A percentile compares a stretch with the other conserved stretches of the same genome.
Evolutionary conservation across 1,140 invertebrate species (phyloP).

Genomic region (Drosophila sp.): DNA sequence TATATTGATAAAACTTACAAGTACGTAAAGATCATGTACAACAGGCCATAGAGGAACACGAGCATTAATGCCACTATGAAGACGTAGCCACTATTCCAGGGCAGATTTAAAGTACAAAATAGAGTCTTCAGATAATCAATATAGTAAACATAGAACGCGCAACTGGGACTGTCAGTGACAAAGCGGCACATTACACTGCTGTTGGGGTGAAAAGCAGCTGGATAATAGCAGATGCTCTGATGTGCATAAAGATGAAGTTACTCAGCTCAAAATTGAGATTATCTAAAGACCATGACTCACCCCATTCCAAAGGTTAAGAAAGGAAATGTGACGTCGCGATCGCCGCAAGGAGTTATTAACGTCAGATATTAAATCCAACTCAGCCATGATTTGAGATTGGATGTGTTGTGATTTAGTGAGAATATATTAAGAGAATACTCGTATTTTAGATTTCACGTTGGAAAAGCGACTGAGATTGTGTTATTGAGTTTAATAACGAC

Average conservation of each 20-base stretch:
- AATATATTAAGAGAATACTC: neutral
- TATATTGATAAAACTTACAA: slow-evolving; percentile 45
- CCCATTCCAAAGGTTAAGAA: neutral
- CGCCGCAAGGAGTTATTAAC: neutral
- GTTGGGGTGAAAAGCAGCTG: neutral
- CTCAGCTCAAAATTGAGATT: neutral
- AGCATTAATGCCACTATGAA: neutral
- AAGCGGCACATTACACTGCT: slow-evolving; percentile 26
- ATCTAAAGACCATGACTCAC: neutral
- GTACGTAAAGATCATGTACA: slow-evolving; percentile 48
- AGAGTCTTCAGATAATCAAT: slow-evolving; percentile 40
- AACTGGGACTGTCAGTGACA: neutral
- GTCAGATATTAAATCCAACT: neutral
- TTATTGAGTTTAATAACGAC: too few relatives aligned
- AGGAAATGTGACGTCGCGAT: slow-evolving; percentile 1
- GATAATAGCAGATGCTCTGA: slow-evolving; percentile 11
- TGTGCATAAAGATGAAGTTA: neutral
- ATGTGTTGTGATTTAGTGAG: neutral
- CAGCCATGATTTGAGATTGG: neutral
- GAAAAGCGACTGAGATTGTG: neutral
- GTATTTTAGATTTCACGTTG: neutral
- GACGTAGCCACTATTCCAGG: neutral
- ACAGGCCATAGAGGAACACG: neutral
- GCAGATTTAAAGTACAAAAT: slow-evolving; percentile 16
- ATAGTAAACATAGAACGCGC: slow-evolving; percentile 20